These are phyloP conservation scores for Zootermopsis nevadensis DNA, from an alignment of 2,888 invertebrate species.

Conservation along the genomic window DNA sequence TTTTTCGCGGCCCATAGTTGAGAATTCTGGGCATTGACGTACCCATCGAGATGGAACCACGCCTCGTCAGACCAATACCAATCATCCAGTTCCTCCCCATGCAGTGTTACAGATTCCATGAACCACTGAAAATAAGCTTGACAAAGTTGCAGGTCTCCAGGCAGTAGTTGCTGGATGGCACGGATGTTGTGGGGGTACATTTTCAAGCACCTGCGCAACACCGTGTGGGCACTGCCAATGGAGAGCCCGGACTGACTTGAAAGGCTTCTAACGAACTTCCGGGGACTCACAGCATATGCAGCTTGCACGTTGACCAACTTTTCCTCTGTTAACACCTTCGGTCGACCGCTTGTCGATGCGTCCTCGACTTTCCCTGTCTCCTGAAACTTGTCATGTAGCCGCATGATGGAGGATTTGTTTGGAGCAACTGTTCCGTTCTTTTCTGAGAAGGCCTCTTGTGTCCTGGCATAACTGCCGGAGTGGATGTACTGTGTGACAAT, in stretches of 20 bases:
- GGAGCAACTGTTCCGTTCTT: neutral
- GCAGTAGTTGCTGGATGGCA: constrained; percentile 10
- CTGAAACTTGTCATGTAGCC: too few species aligned
- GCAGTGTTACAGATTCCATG: constrained; percentile 1
- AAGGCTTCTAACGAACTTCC: too few species aligned
- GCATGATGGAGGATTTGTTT: too few species aligned
- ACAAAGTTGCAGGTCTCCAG: neutral
- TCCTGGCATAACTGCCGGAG: neutral
- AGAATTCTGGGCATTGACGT: too few species aligned
- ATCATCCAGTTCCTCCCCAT: constrained; percentile 26
- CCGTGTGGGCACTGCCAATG: neutral
- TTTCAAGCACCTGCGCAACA: neutral
- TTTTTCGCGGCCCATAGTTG: constrained; percentile 9
- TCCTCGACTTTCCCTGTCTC: too few species aligned
- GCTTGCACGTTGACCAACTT: too few species aligned
- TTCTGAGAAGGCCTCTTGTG: neutral
- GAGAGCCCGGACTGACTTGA: too few species aligned
- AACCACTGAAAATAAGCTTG: constrained; percentile 27
- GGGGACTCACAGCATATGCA: too few species aligned
- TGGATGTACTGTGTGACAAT: neutral
- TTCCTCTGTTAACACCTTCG: too few species aligned
- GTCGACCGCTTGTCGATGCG: too few species aligned
- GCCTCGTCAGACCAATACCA: too few species aligned
- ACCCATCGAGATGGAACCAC: too few species aligned
- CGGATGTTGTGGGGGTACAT: constrained; percentile 1